Evolutionary conservation across 2,113 vertebrate species (phyloP).

Genomic region (Crotalus helleri): DNA sequence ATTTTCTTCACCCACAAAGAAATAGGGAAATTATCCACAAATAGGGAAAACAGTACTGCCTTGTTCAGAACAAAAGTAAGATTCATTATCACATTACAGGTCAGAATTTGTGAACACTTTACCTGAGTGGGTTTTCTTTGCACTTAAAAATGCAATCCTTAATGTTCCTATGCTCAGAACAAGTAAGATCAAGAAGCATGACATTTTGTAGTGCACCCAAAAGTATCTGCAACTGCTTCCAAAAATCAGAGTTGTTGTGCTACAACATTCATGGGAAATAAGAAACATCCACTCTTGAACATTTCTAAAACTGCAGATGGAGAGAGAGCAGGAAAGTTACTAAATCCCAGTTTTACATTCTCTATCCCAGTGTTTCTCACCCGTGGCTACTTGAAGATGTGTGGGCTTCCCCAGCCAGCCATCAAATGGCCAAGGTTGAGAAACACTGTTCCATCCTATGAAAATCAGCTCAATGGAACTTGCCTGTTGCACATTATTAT

Average conservation of each 20-base stretch:
- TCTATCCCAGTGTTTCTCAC: neutral
- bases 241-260: neutral
- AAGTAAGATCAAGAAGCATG: neutral
- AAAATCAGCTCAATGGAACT: neutral
- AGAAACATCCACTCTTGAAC: neutral
- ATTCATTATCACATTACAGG: neutral
- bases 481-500: neutral
- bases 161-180: neutral
- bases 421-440: neutral
- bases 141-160: neutral
- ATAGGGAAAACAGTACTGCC: neutral
- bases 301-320: neutral
- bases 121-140: neutral
- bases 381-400: neutral
- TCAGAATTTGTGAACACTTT: neutral
- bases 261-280: neutral
- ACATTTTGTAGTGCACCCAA: neutral
- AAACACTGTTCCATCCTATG: neutral
- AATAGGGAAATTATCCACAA: neutral
- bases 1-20: neutral
- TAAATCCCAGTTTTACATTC: neutral
- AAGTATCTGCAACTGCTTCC: neutral
- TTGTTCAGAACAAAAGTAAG: neutral
- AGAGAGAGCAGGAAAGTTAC: neutral
- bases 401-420: neutral